These are phyloP conservation scores for Musca domestica DNA, from an alignment of 1,140 invertebrate genomes.

Conservation along the genomic window DNA sequence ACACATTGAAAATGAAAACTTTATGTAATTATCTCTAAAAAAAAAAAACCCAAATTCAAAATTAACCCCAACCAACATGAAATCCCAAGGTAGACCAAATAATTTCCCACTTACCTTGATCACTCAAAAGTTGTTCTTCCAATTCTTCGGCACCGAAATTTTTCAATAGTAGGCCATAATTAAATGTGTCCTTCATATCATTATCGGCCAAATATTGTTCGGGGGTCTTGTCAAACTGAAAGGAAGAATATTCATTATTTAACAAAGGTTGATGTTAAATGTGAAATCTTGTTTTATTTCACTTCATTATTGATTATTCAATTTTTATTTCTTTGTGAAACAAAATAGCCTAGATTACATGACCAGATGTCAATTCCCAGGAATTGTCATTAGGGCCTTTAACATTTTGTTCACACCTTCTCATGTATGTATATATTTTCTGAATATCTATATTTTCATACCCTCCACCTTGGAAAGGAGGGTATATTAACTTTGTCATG, in stretches of 20 bases:
- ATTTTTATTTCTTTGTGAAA: not conserved
- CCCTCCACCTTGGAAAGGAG: too few relatives aligned
- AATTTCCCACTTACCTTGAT: slow-evolving; percentile 65
- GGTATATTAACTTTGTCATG: too few relatives aligned
- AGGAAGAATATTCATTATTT: too few relatives aligned
- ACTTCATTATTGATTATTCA: not conserved
- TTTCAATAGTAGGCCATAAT: slow-evolving; percentile 65
- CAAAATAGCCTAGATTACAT: too few relatives aligned
- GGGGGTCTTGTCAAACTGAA: slow-evolving; percentile 70
- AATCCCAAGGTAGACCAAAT: too few relatives aligned
- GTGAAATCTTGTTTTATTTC: too few relatives aligned
- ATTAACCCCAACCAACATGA: not conserved
- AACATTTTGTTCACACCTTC: too few relatives aligned
- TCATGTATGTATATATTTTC: too few relatives aligned
- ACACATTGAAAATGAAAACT: not conserved
- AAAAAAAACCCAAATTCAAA: not conserved
- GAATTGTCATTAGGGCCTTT: too few relatives aligned
- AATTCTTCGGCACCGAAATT: slow-evolving; percentile 69
- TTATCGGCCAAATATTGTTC: slow-evolving; percentile 73
- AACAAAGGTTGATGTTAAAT: not conserved
- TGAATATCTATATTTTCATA: too few relatives aligned
- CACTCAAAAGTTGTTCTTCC: slow-evolving; percentile 65
- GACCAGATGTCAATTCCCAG: too few relatives aligned
- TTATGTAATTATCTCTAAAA: not conserved
- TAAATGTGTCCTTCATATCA: slow-evolving; percentile 59